A percentile compares a stretch with the other conserved stretches of the same genome.
These are phyloP conservation scores for Melanocharis versteri DNA, from an alignment of 2,113 vertebrate species.

Conservation along the genomic window DNA sequence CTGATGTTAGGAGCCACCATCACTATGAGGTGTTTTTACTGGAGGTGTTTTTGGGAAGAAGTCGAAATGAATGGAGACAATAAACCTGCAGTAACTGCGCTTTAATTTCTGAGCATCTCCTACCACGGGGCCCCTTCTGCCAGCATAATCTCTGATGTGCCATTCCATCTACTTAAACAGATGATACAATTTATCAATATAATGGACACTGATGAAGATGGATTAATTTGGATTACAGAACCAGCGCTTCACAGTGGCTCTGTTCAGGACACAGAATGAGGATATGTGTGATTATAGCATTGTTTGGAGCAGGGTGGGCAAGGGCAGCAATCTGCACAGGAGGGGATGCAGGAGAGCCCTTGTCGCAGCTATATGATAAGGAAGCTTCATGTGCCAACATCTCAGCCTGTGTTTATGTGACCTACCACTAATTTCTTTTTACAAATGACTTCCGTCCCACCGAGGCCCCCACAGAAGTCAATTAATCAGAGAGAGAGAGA, in stretches of 20 bases:
- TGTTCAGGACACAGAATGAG: constrained; percentile 23
- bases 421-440: background rate
- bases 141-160: constrained; percentile 40
- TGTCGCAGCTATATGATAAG: background rate
- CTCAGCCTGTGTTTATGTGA: background rate
- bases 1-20: background rate
- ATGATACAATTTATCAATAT: constrained; percentile 72
- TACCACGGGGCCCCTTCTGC: constrained; percentile 16
- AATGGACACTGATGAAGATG: constrained; percentile 74
- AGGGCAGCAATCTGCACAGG: background rate
- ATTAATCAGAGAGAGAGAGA: background rate
- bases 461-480: background rate
- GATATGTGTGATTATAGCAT: background rate
- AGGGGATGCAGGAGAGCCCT: background rate
- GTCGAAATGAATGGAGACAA: background rate
- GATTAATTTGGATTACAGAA: constrained; percentile 74
- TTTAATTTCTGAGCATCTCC: constrained; percentile 14
- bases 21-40: background rate
- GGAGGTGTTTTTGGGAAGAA: background rate
- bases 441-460: background rate
- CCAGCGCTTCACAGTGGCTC: constrained; percentile 19
- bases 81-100: background rate
- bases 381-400: background rate
- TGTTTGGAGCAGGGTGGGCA: background rate
- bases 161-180: constrained; percentile 67